These are phyloP conservation scores for Zeus faber DNA, from an alignment of 2,113 vertebrate species.

Conservation along the genomic window DNA sequence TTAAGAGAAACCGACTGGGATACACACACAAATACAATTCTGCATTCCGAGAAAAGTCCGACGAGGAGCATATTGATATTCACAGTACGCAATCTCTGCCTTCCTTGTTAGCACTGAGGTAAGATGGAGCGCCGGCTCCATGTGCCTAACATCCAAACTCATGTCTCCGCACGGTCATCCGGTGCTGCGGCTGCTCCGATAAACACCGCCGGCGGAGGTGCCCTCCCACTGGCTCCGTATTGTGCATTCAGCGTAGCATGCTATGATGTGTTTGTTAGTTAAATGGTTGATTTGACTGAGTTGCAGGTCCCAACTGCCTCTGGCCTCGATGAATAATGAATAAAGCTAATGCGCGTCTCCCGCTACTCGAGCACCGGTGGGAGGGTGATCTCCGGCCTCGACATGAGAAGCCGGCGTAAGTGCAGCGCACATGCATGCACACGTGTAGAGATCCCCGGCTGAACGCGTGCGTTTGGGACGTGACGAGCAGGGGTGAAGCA, in stretches of 20 bases:
- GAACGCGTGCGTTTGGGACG: slow-evolving; percentile 27
- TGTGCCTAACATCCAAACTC: neutral
- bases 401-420: slow-evolving; percentile 38
- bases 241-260: slow-evolving; percentile 42
- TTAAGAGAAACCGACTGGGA: neutral
- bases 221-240: slow-evolving; percentile 58
- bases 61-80: neutral
- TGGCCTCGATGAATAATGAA: slow-evolving; percentile 65
- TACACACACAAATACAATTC: neutral
- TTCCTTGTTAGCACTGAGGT: neutral
- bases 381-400: slow-evolving; percentile 57
- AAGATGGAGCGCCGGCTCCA: neutral
- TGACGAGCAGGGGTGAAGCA: slow-evolving; percentile 11
- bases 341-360: slow-evolving; percentile 58
- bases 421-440: slow-evolving; percentile 32
- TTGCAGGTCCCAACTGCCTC: slow-evolving; percentile 45
- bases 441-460: slow-evolving; percentile 37
- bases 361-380: slow-evolving; percentile 49
- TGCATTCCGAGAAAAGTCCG: neutral
- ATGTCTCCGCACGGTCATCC: slow-evolving; percentile 29
- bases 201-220: slow-evolving; percentile 55
- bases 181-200: slow-evolving; percentile 52
- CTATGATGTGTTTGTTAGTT: slow-evolving; percentile 60
- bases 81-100: neutral
- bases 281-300: slow-evolving; percentile 65